Evolutionary conservation across 2,797 vertebrate species (phyloP).

Genomic region (Graptemys geographica): DNA sequence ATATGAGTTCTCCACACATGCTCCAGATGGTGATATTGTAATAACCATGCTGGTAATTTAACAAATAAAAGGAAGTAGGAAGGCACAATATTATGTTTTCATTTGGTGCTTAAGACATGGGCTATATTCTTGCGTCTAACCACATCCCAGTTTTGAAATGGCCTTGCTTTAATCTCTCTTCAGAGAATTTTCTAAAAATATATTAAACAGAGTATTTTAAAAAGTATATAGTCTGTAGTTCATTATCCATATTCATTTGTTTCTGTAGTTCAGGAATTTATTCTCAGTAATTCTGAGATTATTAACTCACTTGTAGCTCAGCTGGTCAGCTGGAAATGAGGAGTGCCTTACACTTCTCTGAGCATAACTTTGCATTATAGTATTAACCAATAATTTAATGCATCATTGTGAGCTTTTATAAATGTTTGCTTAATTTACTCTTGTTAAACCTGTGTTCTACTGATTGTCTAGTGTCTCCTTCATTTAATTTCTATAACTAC

Average conservation of each 20-base stretch:
- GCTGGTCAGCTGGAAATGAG: background rate
- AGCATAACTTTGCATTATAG: background rate
- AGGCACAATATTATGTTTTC: background rate
- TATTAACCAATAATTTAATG: background rate
- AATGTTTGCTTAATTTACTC: background rate
- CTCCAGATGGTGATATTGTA: background rate
- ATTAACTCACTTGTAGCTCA: background rate
- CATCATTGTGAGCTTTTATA: background rate
- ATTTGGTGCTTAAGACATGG: background rate
- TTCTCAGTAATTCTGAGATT: background rate
- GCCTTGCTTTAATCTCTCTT: background rate
- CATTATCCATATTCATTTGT: background rate
- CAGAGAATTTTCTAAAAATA: background rate
- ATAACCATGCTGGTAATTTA: background rate
- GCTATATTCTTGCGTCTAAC: background rate
- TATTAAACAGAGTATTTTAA: background rate
- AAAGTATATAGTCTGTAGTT: background rate
- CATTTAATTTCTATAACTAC: background rate
- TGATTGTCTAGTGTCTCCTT: background rate
- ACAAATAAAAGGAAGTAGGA: background rate
- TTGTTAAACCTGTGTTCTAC: background rate
- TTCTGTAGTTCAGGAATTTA: background rate
- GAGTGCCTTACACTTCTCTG: background rate
- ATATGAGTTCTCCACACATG: accelerated
- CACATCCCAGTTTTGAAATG: background rate